A percentile compares a stretch with the other conserved stretches of the same genome.
Evolutionary conservation across 1,140 invertebrate genomes (phyloP).

Genomic region (Lycorma delicatula): DNA sequence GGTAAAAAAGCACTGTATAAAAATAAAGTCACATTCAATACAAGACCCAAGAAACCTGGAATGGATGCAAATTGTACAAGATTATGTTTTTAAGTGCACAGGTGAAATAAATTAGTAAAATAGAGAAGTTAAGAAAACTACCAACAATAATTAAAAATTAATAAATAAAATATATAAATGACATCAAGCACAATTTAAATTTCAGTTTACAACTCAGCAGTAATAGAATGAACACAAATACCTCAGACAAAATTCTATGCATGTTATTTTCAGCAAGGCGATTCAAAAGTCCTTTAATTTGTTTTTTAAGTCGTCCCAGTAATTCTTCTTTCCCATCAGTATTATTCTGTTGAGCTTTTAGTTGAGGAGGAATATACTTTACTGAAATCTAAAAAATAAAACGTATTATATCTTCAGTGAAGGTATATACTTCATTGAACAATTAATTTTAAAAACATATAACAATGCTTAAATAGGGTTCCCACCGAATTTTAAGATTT

Average conservation of each 20-base stretch:
- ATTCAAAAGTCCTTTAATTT: slow-evolving; percentile 82
- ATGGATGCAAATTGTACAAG: too few relatives aligned
- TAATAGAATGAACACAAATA: slow-evolving; percentile 36
- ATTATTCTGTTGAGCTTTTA: slow-evolving; percentile 43
- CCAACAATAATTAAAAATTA: slow-evolving; percentile 10
- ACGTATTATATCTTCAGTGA: too few relatives aligned
- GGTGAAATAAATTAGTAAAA: too few relatives aligned
- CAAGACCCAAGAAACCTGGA: too few relatives aligned
- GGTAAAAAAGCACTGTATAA: background rate
- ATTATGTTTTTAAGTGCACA: too few relatives aligned
- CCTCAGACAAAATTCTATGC: slow-evolving; percentile 62
- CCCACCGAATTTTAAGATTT: too few relatives aligned
- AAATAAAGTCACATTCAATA: too few relatives aligned
- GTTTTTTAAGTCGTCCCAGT: slow-evolving; percentile 55
- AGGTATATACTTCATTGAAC: too few relatives aligned
- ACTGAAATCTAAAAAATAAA: slow-evolving; percentile 40
- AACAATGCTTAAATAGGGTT: too few relatives aligned
- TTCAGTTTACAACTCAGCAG: background rate
- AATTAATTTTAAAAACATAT: too few relatives aligned
- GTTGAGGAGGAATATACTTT: slow-evolving; percentile 77
- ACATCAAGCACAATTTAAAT: background rate
- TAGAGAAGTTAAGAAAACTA: background rate
- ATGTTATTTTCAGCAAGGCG: slow-evolving; percentile 82
- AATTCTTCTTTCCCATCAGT: slow-evolving; percentile 46
- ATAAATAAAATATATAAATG: slow-evolving; percentile 23